Base-by-base conservation (phyloP, 2,888 invertebrate genomes). In the Monopis laevigella region DNA sequence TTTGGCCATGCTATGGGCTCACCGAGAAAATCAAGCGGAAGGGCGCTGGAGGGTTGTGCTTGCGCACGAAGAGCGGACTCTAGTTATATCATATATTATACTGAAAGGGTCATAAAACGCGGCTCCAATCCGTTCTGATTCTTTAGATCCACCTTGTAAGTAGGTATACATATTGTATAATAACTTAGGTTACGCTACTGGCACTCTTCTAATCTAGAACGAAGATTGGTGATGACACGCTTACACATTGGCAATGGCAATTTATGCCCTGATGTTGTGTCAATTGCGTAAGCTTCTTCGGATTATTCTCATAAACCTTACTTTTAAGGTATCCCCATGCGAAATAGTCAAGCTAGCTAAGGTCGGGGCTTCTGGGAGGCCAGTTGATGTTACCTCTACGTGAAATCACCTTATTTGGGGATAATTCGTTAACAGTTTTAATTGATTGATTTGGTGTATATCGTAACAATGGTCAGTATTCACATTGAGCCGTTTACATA, bases 201-300 rank as follows among this genome's bases (percentile, higher is more conserved):
- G 38, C 47, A 48, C 46, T 47, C 50, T 41, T 50, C 47, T 46
- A 48, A 49, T 13, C 47, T 28, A 24, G 40, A 48, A 45, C 43
- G 47, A 45, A 50, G 35, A 48, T 32, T 32, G 17, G 16, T 13
- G 40, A 52, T 45, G 40, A 48, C 50, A 42, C 49, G 43, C 24
- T 40, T 40, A 40, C 43, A 43, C 43, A 46, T 43, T 41, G 49
- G 44, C 41, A 35, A 43, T 36, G 47, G 44, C 44, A 43, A 52
- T 48, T 47, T 47, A 41, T 43, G 42, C 36, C 19, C 21, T 43
- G 36, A 46, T 46, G 39, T 46, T 48, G 39, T 44, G 44, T 46
- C 26, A 47, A 43, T 34, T 46, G 43, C 4, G 40, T 38, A 36
- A 51, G 41, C 26, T 45, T 50, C 42, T 42, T 45, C 39, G 46